Evolutionary conservation across 2,113 vertebrate species (phyloP), one percentile per base, ranked within the genome.

Genomic region (Capreolus pygargus): DNA sequence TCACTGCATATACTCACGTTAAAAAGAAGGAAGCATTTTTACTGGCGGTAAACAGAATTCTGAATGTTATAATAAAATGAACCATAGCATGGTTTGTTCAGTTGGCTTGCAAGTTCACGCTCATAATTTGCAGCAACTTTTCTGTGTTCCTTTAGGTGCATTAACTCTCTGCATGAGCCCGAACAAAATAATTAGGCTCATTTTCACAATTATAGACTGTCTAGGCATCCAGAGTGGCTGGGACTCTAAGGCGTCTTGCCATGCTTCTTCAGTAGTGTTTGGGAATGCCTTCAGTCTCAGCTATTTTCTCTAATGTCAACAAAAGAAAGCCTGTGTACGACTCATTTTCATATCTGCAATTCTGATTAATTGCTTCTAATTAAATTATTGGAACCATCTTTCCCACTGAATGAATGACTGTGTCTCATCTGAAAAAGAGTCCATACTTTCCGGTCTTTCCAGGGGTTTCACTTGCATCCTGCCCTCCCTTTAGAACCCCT

Each of bases 1-100:
- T 96, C 95, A 98, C 95, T 97, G 98, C 95, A 79, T 52, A 89
- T 27, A 79, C 95, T 89, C 79, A 96, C 82, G 96, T 90, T 92
- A 98, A 98, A 97, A 97, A 91, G 89, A 98, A 91, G 54, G 92
- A 81, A 96, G 89, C 92, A 97, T 97, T 90, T 98, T 94, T 95
- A 96, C 91, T 91, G 93, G 82, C 57, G 97, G 67, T 15, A 83
- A 97, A 96, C 9, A 58, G 33, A 96, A 85, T 95, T 54, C 70
- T 81, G 45, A 70, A 86, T 79, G 76, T 94, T 86, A 85, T 92
- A 97, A 89, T 64, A 97, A 98, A 98, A 98, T 74, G 61, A 98
- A 87, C 87, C 43, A 82, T 76, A 83, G 25, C 47, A 16, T 88
- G 94, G 86, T 98, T 98, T 97, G 94, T 94, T 95, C 98, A 96